These are phyloP conservation scores for Ormia ochracea DNA, from an alignment of 2,888 invertebrate species.

Conservation along the genomic window DNA sequence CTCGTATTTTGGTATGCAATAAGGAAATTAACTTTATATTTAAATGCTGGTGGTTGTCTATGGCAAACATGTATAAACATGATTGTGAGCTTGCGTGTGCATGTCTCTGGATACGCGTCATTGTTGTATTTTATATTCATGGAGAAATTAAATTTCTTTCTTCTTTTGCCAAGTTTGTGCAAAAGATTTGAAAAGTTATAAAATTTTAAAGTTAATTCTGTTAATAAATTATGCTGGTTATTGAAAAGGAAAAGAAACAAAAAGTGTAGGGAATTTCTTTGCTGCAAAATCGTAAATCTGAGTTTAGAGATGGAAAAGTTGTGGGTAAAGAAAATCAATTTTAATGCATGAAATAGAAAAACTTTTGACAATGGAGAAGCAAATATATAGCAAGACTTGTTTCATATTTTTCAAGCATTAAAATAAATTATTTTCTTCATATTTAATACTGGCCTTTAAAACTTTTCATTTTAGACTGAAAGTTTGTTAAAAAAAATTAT, in stretches of 20 bases:
- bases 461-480: too few relatives aligned
- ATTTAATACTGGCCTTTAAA: too few relatives aligned
- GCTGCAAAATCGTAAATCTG: not conserved
- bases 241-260: constrained; percentile 12
- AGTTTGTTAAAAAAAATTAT: too few relatives aligned
- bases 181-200: constrained; percentile 48
- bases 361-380: not conserved
- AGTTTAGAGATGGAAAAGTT: not conserved
- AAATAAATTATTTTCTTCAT: too few relatives aligned
- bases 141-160: constrained; percentile 19
- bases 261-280: constrained; percentile 12
- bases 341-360: constrained; percentile 35
- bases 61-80: too few relatives aligned
- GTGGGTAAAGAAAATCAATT: not conserved
- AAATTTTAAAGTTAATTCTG: constrained; percentile 32
- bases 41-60: too few relatives aligned
- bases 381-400: not conserved
- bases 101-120: constrained; percentile 16
- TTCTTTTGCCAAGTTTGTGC: constrained; percentile 10
- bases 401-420: not conserved
- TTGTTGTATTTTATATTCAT: constrained; percentile 43
- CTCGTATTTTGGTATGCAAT: too few relatives aligned
- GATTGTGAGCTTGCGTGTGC: not conserved
- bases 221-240: constrained; percentile 49
- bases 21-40: too few relatives aligned